Evolutionary conservation across 1,140 invertebrate genomes (phyloP), one percentile per base, ranked within the genome.

Genomic region (Atta colombica): DNA sequence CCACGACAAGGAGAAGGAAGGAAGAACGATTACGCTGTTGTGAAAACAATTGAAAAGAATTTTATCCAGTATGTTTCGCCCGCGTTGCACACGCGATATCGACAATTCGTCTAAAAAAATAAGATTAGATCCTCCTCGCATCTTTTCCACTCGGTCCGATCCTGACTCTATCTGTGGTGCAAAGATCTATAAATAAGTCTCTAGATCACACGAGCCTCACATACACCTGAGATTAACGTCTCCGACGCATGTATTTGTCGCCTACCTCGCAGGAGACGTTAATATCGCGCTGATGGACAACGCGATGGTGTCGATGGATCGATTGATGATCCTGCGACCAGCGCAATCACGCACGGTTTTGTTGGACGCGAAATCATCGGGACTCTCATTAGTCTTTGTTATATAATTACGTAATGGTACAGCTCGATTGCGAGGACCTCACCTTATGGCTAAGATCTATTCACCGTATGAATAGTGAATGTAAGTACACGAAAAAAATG

Each of bases 341-440:
- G 66, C 60, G 86, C 60, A 88, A 80, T 88, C 66, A 72, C 85
- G 63, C 74, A 75, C 51, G 68, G 53, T 75, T 88, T 88, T 86
- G 69, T 87, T 82, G 71, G 85, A 88, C 45, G 85, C 69, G 80
- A 88, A 88, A 88, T 87, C 78, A 87, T 87, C 60, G 31, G 39
- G 69, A 49, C 16, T 39, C 72, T 88, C 77, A 88, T 88, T 88
- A 84, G 80, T 84, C 80, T 75, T 74, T 84, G 80, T 84, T 84
- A 84, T 75, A 75, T 84, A 84, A 84, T 84, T 84, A 84, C 80
- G 58, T 84, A 84, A 84, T 84, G 55, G 80, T 55, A 35, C 31
- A 61, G 14, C 58, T 51, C 72, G 80, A 84, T 84, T 84, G 69
- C 69, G 69, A 63, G 69, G 69, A 75, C 80, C 69, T 61, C 69